A percentile compares a stretch with the other conserved stretches of the same genome.
phyloP scores from a whole-genome alignment of 2,888 invertebrate species.

The Charanyca ferruginea region DNA sequence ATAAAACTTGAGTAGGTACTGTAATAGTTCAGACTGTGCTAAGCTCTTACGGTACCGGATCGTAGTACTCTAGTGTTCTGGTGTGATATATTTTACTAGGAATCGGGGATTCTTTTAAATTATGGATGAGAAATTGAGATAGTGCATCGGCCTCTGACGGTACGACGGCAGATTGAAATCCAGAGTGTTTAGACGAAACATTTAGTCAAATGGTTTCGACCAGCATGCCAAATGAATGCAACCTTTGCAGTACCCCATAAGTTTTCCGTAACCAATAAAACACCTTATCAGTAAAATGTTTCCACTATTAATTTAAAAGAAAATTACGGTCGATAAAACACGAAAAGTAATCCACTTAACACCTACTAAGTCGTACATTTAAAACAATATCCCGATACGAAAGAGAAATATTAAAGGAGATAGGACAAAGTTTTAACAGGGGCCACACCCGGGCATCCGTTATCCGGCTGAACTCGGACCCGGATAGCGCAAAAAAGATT shows the following conservation, averaged over 20 bases:
- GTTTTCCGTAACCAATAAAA: not conserved
- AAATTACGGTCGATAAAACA: not conserved
- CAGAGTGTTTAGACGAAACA: too few species aligned
- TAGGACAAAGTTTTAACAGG: slow-evolving; percentile 35
- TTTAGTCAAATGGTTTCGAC: too few species aligned
- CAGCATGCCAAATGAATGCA: too few species aligned
- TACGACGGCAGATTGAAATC: too few species aligned
- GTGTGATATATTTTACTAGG: too few species aligned
- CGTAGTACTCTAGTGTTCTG: too few species aligned
- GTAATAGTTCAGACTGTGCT: too few species aligned
- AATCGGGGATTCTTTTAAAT: too few species aligned
- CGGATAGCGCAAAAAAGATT: slow-evolving; percentile 37
- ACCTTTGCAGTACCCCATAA: not conserved
- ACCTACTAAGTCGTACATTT: slow-evolving; percentile 27
- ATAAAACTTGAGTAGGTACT: too few species aligned
- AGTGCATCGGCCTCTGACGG: too few species aligned
- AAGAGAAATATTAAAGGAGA: slow-evolving; percentile 23
- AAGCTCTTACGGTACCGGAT: too few species aligned
- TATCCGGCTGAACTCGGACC: slow-evolving; percentile 22
- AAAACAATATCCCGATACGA: slow-evolving; percentile 26
- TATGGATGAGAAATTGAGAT: too few species aligned
- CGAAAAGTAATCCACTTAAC: slow-evolving; percentile 5
- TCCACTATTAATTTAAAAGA: not conserved
- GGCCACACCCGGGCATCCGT: slow-evolving; percentile 12
- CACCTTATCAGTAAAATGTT: not conserved